phyloP scores from a whole-genome alignment of 2,113 vertebrate genomes.

The Corythornis vintsioides region DNA sequence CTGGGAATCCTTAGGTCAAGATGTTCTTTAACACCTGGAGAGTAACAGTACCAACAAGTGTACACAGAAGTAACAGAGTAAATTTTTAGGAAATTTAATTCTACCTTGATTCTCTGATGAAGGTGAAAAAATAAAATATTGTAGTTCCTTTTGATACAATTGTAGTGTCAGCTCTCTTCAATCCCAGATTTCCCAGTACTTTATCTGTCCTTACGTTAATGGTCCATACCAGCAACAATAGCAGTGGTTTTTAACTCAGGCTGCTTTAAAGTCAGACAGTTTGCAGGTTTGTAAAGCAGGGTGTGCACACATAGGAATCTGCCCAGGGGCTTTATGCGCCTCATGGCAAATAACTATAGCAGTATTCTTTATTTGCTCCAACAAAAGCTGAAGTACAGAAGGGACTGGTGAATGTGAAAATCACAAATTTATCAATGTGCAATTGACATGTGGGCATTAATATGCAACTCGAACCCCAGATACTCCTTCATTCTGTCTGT shows the following conservation, averaged over 20 bases:
- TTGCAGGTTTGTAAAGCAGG: background rate
- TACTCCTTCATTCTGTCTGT: background rate
- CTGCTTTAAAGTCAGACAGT: background rate
- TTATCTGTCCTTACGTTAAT: background rate
- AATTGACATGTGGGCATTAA: background rate
- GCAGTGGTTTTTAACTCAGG: background rate
- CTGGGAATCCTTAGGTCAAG: background rate
- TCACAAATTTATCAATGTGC: background rate
- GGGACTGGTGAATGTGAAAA: background rate
- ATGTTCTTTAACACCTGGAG: background rate
- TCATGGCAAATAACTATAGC: background rate
- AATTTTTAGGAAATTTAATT: background rate
- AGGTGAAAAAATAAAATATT: background rate
- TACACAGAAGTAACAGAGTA: background rate
- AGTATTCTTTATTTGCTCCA: background rate
- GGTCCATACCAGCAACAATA: background rate
- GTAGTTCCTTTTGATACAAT: background rate
- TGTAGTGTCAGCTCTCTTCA: background rate
- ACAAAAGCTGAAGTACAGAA: background rate
- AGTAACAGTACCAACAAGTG: background rate
- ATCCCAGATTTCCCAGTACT: background rate
- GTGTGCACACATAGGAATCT: background rate
- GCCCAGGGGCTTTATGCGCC: background rate
- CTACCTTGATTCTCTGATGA: background rate
- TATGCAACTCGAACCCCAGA: background rate